Evolutionary conservation across 2,797 vertebrate genomes (phyloP), one percentile per base, ranked within the genome.

Genomic region (Gymnopithys bicolor): DNA sequence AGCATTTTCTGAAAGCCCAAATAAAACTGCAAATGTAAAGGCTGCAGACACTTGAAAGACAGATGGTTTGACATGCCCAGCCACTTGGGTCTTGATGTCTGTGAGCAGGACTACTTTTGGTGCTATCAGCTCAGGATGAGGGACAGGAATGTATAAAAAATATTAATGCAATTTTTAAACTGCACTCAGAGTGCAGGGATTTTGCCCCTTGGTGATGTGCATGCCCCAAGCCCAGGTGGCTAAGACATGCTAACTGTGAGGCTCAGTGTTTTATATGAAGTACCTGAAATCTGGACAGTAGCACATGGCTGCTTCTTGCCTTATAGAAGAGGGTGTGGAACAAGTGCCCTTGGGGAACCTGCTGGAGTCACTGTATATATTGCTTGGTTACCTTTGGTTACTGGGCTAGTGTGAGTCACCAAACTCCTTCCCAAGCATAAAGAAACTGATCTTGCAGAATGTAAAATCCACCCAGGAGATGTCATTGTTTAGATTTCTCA

Each of bases 331-430:
- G 90, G 91, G 87, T 55, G 94, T 94, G 96, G 92, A 84, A 48
- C 64, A 35, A 91, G 25, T 19, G 85, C 45, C 84, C 63, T 33
- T 82, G 77, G 69, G 93, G 87, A 93, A 74, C 19, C 53, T 66
- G 62, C 82, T 77, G 82, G 49, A 85, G 60, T 89, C 73, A 55
- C 68, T 49, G 37, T 35, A 1, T 27, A 2, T 33, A 28, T 49
- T 81, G 62, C 67, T 19, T 12, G 39, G 78, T 63, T 66, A 35
- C 67, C 75, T 83, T 53, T 7, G 9, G 67, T 84, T 88, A 62
- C 80, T 68, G 83, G 62, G 51, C 76, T 81, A 58, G 5, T 56
- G 32, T 93, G 93, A 95, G 63, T 90, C 94, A 95, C 71, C 80
- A 71, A 35, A 41, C 48, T 73, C 80, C 70, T 88, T 89, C 92